Evolutionary conservation across 92 coral and sea anemone genomes (phyloP), one percentile per base, ranked within the genome.

Genomic region (Paramuricea clavata): DNA sequence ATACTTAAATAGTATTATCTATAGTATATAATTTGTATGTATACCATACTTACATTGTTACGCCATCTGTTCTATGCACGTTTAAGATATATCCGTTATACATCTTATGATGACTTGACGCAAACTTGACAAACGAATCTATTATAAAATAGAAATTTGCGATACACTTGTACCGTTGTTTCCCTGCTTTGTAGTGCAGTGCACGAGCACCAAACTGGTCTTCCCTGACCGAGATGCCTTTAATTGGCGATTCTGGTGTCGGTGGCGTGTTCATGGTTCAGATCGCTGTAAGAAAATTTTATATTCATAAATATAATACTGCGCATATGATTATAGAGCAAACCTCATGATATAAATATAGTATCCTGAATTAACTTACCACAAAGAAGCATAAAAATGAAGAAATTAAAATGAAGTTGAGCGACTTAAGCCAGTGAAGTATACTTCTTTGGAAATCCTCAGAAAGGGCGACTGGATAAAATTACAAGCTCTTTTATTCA

Each of bases 11-110:
- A 17, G 5, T 23, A 17, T 56, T 56, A 23, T 56, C 12, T 56
- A 56, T 2, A 56, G 3, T 56, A 56, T 17, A 56, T 23, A 23
- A 17, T 23, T 56, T 56, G 12, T 17, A 23, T 25, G 69, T 61
- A 61, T 23, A 22, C 31, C 5, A 15, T 30, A 67, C 74, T 67
- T 67, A 67, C 74, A 67, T 67, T 67, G 74, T 39, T 32, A 23
- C 39, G 1, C 74, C 39, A 32, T 67, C 74, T 16, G 39, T 67
- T 3, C 74, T 3, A 28, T 19, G 35, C 21, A 67, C 39, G 19
- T 67, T 67, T 30, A 67, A 67, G 7, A 67, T 67, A 30, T 30
- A 67, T 5, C 74, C 74, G 21, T 67, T 67, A 30, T 28, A 67
- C 26, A 12, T 67, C 39, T 6, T 67, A 10, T 10, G 10, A 39